Percentiles rank a stretch among this genome's conserved stretches.
Evolutionary conservation across 2,888 invertebrate species (phyloP).

Genomic region (Euzophera pinguis): DNA sequence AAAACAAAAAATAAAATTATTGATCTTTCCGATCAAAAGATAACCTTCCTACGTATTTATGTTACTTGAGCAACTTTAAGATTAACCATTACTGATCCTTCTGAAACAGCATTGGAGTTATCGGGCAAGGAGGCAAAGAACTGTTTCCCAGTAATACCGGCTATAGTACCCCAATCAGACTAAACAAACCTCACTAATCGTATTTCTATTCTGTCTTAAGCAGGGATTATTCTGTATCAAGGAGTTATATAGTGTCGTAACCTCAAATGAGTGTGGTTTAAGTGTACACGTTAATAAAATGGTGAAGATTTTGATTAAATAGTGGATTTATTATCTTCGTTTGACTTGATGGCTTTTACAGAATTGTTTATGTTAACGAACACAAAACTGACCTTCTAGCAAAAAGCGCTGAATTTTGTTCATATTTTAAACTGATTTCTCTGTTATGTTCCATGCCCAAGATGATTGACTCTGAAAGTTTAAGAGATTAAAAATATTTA

Average conservation of each 20-base stretch:
- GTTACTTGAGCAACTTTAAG: constrained; percentile 40
- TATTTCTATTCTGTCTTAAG: constrained; percentile 70
- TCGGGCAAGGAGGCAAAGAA: constrained; percentile 73
- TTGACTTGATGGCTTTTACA: neutral
- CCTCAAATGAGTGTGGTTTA: constrained; percentile 57
- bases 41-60: neutral
- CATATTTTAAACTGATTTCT: too few relatives aligned
- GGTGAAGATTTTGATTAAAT: neutral
- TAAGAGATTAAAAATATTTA: too few relatives aligned
- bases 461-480: too few relatives aligned
- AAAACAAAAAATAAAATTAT: too few relatives aligned
- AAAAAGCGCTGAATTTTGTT: too few relatives aligned
- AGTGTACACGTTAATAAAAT: constrained; percentile 6
- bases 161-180: constrained; percentile 74
- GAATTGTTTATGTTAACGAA: neutral
- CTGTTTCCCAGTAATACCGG: constrained; percentile 71
- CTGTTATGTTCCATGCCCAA: too few relatives aligned
- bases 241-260: constrained; percentile 71
- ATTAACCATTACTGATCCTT: constrained; percentile 63
- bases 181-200: constrained; percentile 75
- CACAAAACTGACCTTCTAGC: too few relatives aligned
- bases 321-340: neutral
- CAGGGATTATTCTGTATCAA: constrained; percentile 65
- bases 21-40: neutral
- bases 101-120: constrained; percentile 68